Evolutionary conservation across 2,797 vertebrate species (phyloP).

Genomic region (Pterois miles): DNA sequence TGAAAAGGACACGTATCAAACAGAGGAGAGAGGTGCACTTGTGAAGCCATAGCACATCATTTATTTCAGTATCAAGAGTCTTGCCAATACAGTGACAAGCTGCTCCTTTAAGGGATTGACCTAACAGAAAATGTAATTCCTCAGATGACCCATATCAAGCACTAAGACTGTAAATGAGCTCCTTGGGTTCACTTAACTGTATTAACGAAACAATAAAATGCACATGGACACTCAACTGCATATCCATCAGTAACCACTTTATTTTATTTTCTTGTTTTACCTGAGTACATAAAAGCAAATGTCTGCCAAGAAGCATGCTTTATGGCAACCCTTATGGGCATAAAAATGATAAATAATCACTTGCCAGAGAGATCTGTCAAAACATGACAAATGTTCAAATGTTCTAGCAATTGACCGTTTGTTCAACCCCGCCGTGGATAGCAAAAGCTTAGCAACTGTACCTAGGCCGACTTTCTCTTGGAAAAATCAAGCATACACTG

Average conservation of each 20-base stretch:
- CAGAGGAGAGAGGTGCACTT: conserved; percentile 22
- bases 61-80: conserved; percentile 41
- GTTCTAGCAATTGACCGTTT: not conserved
- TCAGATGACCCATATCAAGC: conserved; percentile 28
- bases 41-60: conserved; percentile 29
- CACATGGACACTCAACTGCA: conserved; percentile 4
- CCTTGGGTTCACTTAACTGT: conserved; percentile 26
- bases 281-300: conserved; percentile 15
- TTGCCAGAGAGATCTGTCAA: not conserved
- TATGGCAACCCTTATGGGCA: conserved; percentile 9
- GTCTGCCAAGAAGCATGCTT: conserved; percentile 21
- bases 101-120: conserved; percentile 43
- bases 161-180: conserved; percentile 36
- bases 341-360: conserved; percentile 30
- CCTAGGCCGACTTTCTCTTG: not conserved
- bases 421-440: not conserved
- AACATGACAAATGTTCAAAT: not conserved
- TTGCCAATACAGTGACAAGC: conserved; percentile 22
- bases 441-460: not conserved
- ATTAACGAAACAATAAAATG: conserved; percentile 53
- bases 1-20: conserved; percentile 38
- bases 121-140: conserved; percentile 40
- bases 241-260: conserved; percentile 38
- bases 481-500: not conserved
- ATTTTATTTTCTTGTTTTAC: conserved; percentile 38